phyloP scores from a whole-genome alignment of 2,797 vertebrate genomes.

The Manis crassicaudata region DNA sequence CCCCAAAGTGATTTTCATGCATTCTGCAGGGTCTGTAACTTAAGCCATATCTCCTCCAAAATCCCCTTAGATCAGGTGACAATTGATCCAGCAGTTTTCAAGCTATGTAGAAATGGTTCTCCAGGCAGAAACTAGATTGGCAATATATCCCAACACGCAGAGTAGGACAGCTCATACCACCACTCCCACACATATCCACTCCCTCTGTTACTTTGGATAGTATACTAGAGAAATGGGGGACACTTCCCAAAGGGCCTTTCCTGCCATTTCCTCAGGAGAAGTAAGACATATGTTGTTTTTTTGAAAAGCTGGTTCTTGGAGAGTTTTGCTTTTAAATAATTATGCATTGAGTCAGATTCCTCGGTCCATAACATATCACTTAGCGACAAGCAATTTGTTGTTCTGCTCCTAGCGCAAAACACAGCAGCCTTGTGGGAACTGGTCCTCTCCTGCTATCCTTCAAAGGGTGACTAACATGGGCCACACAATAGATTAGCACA shows the following conservation, averaged over 20 bases:
- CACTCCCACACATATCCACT: background rate
- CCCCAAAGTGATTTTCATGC: background rate
- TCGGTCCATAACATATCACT: background rate
- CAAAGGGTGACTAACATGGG: background rate
- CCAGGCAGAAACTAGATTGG: background rate
- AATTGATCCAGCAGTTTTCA: background rate
- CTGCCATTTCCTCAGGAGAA: slow-evolving; percentile 2
- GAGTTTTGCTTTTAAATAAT: slow-evolving; percentile 49
- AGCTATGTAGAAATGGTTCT: background rate
- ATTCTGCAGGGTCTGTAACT: background rate
- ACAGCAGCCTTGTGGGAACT: background rate
- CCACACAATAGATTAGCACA: background rate
- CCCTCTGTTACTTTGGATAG: background rate
- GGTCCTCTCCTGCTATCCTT: background rate
- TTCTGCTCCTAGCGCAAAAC: background rate
- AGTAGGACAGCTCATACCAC: background rate
- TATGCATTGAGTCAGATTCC: background rate
- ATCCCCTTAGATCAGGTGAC: background rate
- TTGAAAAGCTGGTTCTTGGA: background rate
- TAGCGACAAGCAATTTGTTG: background rate
- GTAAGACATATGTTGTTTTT: slow-evolving; percentile 20
- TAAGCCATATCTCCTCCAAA: background rate
- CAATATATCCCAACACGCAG: background rate
- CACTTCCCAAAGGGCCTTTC: background rate
- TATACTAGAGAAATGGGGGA: background rate